Evolutionary conservation across 2,113 vertebrate genomes (phyloP), one percentile per base, ranked within the genome.

Genomic region (Irena cyanogastra): DNA sequence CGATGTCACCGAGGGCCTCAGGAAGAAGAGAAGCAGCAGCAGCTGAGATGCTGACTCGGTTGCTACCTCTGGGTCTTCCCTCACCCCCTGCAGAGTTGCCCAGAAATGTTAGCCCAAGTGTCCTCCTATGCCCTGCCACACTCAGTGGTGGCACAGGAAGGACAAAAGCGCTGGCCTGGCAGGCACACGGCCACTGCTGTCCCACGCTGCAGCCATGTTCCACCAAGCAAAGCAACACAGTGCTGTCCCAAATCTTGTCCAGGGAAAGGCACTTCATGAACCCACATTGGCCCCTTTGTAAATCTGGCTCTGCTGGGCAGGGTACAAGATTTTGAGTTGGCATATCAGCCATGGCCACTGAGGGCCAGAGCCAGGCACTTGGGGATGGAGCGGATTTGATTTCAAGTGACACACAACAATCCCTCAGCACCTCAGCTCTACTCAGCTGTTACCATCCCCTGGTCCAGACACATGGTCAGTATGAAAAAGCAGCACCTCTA

Each of bases 211-310:
- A 88, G 87, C 93, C 69, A 24, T 2, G 2, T 2, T 18, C 71
- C 64, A 41, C 39, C 20, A 75, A 59, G 85, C 71, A 83, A 41
- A 86, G 76, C 33, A 59, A 60, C 23, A 42, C 2, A 66, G 68
- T 9, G 56, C 7, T 69, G 65, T 39, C 60, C 68, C 42, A 91
- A 60, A 82, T 37, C 53, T 24, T 6, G 8, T 42, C 76, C 72
- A 65, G 72, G 26, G 28, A 94, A 96, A 94, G 96, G 95, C 96
- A 96, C 92, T 94, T 94, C 11, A 70, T 14, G 53, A 88, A 83
- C 60, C 21, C 53, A 54, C 61, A 8, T 0, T 2, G 1, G 56
- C 44, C 54, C 52, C 69, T 68, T 57, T 6, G 3, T 1, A 27
- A 3, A 9, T 7, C 37, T 39, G 82, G 16, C 60, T 61, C 68